These are phyloP conservation scores for Cinclus cinclus DNA, from an alignment of 2,113 vertebrate species.

Conservation along the genomic window DNA sequence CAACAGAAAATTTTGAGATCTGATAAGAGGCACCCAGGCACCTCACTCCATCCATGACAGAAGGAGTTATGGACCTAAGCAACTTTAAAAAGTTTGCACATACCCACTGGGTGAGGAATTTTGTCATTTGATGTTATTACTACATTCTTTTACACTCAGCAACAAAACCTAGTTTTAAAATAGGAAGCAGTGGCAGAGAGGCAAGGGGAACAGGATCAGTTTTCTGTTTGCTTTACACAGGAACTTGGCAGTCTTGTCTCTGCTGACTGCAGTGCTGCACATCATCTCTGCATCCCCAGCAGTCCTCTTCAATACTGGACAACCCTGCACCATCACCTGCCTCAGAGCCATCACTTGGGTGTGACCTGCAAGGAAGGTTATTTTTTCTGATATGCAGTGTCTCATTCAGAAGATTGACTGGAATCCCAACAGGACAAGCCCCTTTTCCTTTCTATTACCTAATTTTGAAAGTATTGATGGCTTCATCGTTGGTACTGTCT, in stretches of 20 bases:
- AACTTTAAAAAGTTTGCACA: background rate
- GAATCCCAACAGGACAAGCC: background rate
- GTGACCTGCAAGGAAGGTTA: background rate
- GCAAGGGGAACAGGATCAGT: background rate
- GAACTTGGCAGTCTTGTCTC: background rate
- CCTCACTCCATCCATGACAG: background rate
- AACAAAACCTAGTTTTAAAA: conserved; percentile 36
- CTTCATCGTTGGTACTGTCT: background rate
- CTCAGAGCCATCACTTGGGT: background rate
- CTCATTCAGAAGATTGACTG: background rate
- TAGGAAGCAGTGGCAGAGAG: background rate
- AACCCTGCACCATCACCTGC: accelerated
- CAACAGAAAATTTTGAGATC: background rate
- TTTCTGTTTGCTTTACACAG: conserved; percentile 3
- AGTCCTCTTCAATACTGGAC: background rate
- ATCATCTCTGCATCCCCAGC: background rate
- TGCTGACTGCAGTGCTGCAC: background rate
- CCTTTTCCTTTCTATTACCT: background rate
- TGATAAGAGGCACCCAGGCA: background rate
- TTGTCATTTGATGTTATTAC: background rate
- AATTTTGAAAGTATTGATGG: background rate
- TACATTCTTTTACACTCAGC: background rate
- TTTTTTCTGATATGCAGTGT: background rate
- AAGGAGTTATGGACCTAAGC: background rate
- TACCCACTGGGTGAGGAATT: background rate